These are phyloP conservation scores for Abscondita cerata DNA, from an alignment of 2,888 invertebrate genomes.

Conservation along the genomic window DNA sequence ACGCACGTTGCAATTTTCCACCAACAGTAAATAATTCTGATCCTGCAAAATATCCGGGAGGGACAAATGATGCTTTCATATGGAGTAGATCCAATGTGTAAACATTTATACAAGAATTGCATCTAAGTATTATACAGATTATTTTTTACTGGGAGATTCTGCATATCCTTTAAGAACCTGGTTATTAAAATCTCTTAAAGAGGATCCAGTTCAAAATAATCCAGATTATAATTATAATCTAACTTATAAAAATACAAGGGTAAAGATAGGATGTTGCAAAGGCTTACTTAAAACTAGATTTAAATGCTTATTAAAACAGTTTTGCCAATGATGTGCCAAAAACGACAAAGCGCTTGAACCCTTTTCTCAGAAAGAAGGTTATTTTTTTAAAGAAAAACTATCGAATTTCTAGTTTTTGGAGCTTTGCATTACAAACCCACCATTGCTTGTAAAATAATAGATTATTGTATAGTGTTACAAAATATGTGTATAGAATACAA, in stretches of 20 bases:
- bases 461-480: conserved; percentile 38
- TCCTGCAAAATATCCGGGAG: not conserved
- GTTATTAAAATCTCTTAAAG: conserved; percentile 23
- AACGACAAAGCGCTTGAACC: too few relatives aligned
- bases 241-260: conserved; percentile 7
- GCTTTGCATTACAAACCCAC: conserved; percentile 37
- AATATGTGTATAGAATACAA: conserved; percentile 35
- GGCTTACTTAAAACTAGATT: conserved; percentile 38
- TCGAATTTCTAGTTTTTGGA: too few relatives aligned
- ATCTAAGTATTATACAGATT: not conserved
- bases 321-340: too few relatives aligned
- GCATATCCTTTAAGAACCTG: conserved; percentile 26
- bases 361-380: too few relatives aligned
- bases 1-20: conserved; percentile 44
- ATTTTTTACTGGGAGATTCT: conserved; percentile 19
- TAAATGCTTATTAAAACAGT: conserved; percentile 38
- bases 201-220: conserved; percentile 19
- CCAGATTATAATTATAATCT: conserved; percentile 22
- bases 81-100: not conserved
- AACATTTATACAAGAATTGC: not conserved
- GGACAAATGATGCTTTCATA: not conserved
- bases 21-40: conserved; percentile 34
- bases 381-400: too few relatives aligned
- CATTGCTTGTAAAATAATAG: conserved; percentile 32
- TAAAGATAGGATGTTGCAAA: conserved; percentile 32